phyloP scores from a whole-genome alignment of 2,113 vertebrate species.

The Gavialis gangeticus region DNA sequence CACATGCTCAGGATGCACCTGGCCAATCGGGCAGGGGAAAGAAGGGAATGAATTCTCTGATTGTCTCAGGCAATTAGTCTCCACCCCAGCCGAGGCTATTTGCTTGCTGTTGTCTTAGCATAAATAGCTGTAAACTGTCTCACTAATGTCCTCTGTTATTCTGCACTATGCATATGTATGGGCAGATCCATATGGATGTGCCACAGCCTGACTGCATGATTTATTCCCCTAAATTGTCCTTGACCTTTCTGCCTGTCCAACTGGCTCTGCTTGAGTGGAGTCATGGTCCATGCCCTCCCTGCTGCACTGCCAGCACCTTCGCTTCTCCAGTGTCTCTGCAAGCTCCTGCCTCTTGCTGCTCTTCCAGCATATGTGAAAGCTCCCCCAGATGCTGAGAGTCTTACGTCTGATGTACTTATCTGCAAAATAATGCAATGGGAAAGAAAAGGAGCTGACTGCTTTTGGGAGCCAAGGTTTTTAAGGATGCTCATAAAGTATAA shows the following conservation, averaged over 20 bases:
- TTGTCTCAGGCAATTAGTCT: neutral
- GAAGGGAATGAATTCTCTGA: neutral
- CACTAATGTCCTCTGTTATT: neutral
- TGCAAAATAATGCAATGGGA: neutral
- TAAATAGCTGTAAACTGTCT: neutral
- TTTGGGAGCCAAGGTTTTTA: neutral
- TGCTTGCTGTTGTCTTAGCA: neutral
- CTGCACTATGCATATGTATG: slow-evolving; percentile 9
- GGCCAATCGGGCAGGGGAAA: neutral
- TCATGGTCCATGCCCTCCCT: neutral
- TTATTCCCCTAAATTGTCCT: neutral
- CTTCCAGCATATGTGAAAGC: neutral
- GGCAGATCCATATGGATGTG: neutral
- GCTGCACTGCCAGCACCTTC: neutral
- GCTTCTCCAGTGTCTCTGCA: neutral
- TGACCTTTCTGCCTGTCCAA: slow-evolving; percentile 21
- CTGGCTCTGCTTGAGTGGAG: neutral
- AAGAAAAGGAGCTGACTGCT: neutral
- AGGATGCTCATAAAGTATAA: neutral
- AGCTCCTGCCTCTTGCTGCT: neutral
- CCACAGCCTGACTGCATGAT: neutral
- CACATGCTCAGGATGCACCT: neutral
- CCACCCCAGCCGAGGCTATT: neutral
- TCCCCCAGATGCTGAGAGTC: neutral
- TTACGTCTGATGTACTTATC: neutral